Percentiles rank a stretch among this genome's conserved stretches.
Conservation (phyloP, 2,113 vertebrate genomes). For the Saguinus midas region DNA sequence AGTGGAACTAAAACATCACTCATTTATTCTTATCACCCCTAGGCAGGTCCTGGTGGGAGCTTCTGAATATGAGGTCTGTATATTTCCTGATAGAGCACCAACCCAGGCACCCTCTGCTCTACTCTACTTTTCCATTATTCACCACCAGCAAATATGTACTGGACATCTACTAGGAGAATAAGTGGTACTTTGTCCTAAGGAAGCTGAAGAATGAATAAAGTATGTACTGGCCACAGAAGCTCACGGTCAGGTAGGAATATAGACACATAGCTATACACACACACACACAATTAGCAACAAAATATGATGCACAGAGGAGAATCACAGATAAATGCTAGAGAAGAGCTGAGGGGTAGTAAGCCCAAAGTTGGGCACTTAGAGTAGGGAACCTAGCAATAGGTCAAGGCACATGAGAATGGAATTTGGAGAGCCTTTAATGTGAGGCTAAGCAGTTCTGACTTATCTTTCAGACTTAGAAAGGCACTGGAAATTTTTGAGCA, state of each 20-base stretch:
- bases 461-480: neutral
- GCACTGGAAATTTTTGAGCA: neutral
- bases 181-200: neutral
- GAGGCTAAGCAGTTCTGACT: neutral
- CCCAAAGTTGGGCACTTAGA: neutral
- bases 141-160: neutral
- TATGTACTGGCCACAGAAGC: neutral
- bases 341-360: neutral
- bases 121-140: neutral
- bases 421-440: neutral
- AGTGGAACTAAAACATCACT: neutral
- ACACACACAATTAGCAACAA: neutral
- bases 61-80: neutral
- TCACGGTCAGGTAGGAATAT: neutral
- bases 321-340: neutral
- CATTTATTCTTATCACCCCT: neutral
- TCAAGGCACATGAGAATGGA: neutral
- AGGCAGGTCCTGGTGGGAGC: neutral
- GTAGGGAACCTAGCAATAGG: neutral
- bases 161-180: neutral
- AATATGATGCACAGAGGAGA: neutral
- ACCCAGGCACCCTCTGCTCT: neutral
- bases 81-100: neutral
- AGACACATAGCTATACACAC: neutral
- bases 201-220: neutral